Evolutionary conservation across 2,888 invertebrate species (phyloP).

Genomic region (Chesias legatella): DNA sequence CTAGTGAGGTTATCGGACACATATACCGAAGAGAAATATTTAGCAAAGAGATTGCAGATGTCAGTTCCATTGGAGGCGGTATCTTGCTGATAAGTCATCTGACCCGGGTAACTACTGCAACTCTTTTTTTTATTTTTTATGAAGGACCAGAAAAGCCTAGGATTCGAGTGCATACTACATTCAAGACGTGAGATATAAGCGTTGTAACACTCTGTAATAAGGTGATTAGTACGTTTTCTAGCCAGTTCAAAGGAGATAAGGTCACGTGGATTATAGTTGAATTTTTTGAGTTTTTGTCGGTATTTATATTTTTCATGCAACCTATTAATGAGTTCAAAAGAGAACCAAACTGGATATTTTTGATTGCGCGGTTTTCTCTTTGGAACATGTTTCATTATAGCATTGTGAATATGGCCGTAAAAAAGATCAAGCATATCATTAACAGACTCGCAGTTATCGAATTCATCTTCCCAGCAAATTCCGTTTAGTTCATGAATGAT

Average conservation of each 20-base stretch:
- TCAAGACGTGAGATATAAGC: constrained; percentile 10
- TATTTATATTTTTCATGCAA: constrained; percentile 16
- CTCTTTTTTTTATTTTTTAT: constrained; percentile 14
- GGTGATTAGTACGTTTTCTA: neutral
- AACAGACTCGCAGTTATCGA: neutral
- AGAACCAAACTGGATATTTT: constrained; percentile 22
- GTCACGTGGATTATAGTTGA: constrained; percentile 21
- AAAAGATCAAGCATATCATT: neutral
- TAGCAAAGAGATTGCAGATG: constrained; percentile 17
- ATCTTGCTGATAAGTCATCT: constrained; percentile 6
- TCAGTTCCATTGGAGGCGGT: constrained; percentile 3
- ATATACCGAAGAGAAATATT: neutral
- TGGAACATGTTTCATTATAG: constrained; percentile 1
- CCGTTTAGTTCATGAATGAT: too few species aligned
- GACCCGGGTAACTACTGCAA: constrained; percentile 10
- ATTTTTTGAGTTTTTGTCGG: constrained; percentile 14
- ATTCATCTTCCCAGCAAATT: too few species aligned
- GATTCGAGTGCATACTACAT: constrained; percentile 9
- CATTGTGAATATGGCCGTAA: neutral
- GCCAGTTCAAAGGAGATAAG: constrained; percentile 6
- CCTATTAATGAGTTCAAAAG: constrained; percentile 5
- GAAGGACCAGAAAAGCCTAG: constrained; percentile 21
- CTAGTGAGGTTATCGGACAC: too few species aligned
- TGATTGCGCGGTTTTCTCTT: neutral
- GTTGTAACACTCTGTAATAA: neutral